A percentile compares a stretch with the other conserved stretches of the same genome.
phyloP scores from a whole-genome alignment of 2,113 vertebrate species.

The Balaeniceps rex region DNA sequence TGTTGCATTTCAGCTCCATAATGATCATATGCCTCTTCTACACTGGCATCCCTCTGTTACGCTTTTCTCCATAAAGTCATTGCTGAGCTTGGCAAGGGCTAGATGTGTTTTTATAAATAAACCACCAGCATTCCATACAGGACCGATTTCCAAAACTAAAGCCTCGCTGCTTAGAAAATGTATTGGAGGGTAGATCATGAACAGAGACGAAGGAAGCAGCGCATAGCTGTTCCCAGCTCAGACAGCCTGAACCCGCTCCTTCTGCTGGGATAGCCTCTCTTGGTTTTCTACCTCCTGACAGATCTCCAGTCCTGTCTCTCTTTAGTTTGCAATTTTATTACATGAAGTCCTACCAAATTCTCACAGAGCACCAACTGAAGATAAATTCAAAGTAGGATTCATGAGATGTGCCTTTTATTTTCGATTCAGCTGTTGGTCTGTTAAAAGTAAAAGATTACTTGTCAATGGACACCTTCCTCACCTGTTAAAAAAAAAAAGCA shows the following conservation, averaged over 20 bases:
- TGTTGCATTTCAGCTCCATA: not conserved
- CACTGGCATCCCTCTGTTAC: not conserved
- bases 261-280: not conserved
- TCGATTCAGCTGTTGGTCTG: not conserved
- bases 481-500: not conserved
- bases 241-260: not conserved
- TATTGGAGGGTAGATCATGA: not conserved
- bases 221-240: not conserved
- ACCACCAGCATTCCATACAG: conserved; percentile 4
- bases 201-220: not conserved
- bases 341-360: not conserved
- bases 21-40: not conserved
- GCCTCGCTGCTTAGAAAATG: rapidly evolving
- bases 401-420: not conserved
- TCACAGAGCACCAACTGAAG: not conserved
- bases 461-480: not conserved
- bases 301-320: not conserved
- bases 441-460: not conserved
- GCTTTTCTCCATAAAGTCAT: not conserved
- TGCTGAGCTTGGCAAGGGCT: conserved; percentile 6
- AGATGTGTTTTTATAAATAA: conserved; percentile 37
- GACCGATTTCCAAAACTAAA: not conserved
- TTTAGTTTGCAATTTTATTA: not conserved
- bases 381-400: not conserved
- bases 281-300: not conserved